Conservation (phyloP, 2,888 invertebrate species). For the Eupithecia centaureata region DNA sequence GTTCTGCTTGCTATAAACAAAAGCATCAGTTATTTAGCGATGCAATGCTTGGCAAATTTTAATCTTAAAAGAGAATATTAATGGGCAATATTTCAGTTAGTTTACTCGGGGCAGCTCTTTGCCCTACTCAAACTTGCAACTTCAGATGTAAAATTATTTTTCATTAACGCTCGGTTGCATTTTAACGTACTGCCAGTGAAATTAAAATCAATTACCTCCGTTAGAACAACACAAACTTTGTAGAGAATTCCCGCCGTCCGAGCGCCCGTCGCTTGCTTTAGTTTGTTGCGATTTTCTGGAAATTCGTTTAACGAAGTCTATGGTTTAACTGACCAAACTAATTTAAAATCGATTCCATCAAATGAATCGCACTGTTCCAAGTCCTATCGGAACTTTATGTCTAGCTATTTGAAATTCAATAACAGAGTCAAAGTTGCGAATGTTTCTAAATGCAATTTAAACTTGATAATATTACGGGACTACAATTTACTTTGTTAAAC, state of each 20-base stretch:
- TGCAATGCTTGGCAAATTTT: slow-evolving; percentile 4
- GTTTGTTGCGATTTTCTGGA: slow-evolving; percentile 57
- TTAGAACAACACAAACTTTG: slow-evolving; percentile 66
- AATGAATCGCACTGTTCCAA: slow-evolving; percentile 27
- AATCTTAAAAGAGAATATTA: slow-evolving; percentile 53
- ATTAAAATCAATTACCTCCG: slow-evolving; percentile 78
- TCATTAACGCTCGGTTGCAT: slow-evolving; percentile 73
- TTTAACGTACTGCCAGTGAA: slow-evolving; percentile 66
- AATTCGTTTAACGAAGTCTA: slow-evolving; percentile 51
- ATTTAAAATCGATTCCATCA: slow-evolving; percentile 45
- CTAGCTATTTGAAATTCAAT: slow-evolving; percentile 6
- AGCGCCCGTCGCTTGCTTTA: slow-evolving; percentile 35
- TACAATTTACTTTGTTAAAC: neutral
- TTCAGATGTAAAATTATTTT: slow-evolving; percentile 76
- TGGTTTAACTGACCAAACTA: slow-evolving; percentile 43
- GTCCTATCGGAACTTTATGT: neutral
- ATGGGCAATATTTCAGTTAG: slow-evolving; percentile 61
- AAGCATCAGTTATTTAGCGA: slow-evolving; percentile 5
- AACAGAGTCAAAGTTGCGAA: slow-evolving; percentile 4
- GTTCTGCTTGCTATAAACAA: neutral
- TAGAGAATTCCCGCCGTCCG: slow-evolving; percentile 56
- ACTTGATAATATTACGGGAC: neutral
- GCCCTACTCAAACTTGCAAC: slow-evolving; percentile 63
- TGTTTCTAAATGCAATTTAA: slow-evolving; percentile 4
- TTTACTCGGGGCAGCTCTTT: slow-evolving; percentile 43